phyloP scores from a whole-genome alignment of 2,113 vertebrate genomes.

The Eira barbara region DNA sequence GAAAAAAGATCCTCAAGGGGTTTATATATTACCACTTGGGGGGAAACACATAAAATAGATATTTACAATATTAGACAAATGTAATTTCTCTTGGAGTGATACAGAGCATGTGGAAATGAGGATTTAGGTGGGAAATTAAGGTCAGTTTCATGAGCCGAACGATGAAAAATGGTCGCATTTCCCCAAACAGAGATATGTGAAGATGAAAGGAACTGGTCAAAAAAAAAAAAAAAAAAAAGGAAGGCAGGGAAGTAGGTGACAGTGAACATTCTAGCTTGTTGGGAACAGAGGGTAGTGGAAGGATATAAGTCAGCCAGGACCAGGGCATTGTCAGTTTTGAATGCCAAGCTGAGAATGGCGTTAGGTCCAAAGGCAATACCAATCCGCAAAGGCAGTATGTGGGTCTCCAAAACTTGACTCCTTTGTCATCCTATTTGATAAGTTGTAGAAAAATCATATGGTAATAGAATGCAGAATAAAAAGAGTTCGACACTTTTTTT shows the following conservation, averaged over 20 bases:
- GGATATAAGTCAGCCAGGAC: background rate
- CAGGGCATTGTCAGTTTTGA: background rate
- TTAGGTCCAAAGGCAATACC: background rate
- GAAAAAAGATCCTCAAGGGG: constrained; percentile 13
- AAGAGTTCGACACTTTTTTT: background rate
- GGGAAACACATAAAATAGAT: background rate
- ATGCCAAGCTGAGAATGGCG: constrained; percentile 1
- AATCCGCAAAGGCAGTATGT: background rate
- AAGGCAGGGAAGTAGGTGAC: background rate
- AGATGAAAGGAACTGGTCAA: background rate
- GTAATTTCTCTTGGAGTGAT: background rate
- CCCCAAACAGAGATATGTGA: background rate
- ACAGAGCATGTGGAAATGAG: constrained; percentile 12
- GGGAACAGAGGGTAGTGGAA: background rate
- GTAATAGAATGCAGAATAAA: background rate
- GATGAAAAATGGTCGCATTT: constrained; percentile 36
- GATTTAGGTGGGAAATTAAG: constrained; percentile 22
- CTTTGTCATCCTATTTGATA: background rate
- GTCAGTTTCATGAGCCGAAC: background rate
- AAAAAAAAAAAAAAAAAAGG: constrained; percentile 38
- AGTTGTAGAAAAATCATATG: background rate
- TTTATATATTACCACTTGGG: background rate
- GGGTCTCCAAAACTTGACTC: background rate
- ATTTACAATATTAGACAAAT: background rate
- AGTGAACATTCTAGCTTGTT: background rate